Conservation (phyloP, 2,888 invertebrate species). For the Ethmia dodecea region DNA sequence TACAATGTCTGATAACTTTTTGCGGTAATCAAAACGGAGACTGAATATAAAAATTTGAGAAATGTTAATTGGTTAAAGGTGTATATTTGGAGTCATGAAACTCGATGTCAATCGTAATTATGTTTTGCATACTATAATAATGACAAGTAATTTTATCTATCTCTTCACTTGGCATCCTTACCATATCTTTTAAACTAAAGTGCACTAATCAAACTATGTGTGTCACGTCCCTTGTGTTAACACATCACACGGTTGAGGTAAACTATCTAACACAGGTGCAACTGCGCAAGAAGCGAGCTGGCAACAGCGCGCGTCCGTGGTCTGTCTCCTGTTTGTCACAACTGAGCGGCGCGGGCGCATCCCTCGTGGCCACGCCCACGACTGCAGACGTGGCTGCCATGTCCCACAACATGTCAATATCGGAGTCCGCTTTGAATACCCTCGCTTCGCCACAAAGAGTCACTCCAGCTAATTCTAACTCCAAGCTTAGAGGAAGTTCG, state of each 20-base stretch:
- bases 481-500: constrained; percentile 65
- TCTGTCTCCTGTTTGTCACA: constrained; percentile 92
- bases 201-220: too few relatives aligned
- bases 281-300: constrained; percentile 79
- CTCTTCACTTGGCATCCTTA: too few relatives aligned
- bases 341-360: constrained; percentile 71
- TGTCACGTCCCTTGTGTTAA: too few relatives aligned
- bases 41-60: too few relatives aligned
- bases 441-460: constrained; percentile 75
- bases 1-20: too few relatives aligned
- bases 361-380: constrained; percentile 60
- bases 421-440: constrained; percentile 91
- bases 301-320: constrained; percentile 85
- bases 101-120: too few relatives aligned
- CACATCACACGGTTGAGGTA: constrained; percentile 16
- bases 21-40: too few relatives aligned
- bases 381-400: constrained; percentile 51
- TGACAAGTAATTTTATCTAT: too few relatives aligned
- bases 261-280: constrained; percentile 65
- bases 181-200: too few relatives aligned
- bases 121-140: too few relatives aligned
- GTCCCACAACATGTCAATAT: constrained; percentile 86
- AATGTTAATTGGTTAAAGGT: too few relatives aligned
- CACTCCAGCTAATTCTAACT: constrained; percentile 59
- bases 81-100: too few relatives aligned